A percentile compares a stretch with the other conserved stretches of the same genome.
phyloP scores from a whole-genome alignment of 2,113 vertebrate species.

The Oryzias celebensis region DNA sequence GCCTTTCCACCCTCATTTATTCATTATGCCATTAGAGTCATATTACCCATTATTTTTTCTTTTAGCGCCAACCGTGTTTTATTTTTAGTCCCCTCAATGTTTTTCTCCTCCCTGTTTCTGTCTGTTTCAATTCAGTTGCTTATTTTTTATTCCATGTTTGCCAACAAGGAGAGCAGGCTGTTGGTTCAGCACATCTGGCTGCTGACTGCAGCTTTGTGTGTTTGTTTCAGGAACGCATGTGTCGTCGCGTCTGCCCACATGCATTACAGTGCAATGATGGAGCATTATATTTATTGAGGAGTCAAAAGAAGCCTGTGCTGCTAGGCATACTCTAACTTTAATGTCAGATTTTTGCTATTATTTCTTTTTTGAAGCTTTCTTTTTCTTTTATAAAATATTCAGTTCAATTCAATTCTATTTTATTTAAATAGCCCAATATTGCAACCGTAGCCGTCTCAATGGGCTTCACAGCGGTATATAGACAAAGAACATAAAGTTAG shows the following conservation, averaged over 20 bases:
- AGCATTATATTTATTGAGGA: constrained; percentile 40
- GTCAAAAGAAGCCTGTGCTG: constrained; percentile 8
- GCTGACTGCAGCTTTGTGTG: constrained; percentile 58
- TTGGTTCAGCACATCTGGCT: constrained; percentile 65
- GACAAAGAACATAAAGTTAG: no score
- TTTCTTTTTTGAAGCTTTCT: no score
- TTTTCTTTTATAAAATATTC: no score
- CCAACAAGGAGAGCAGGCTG: constrained; percentile 18
- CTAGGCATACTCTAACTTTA: no score
- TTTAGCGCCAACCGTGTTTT: constrained; percentile 12
- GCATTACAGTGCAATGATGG: constrained; percentile 5
- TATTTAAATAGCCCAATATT: no score
- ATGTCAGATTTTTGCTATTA: no score
- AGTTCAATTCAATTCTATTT: no score
- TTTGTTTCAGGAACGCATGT: neutral
- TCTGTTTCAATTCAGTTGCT: constrained; percentile 34
- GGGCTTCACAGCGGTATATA: no score
- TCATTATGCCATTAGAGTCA: constrained; percentile 1
- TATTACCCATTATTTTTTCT: constrained; percentile 27
- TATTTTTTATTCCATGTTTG: constrained; percentile 40
- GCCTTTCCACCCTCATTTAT: neutral
- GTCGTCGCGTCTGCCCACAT: constrained; percentile 15
- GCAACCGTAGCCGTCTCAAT: no score
- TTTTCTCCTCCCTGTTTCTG: constrained; percentile 26
- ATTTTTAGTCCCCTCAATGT: constrained; percentile 13